Base-by-base conservation (phyloP, 2,113 vertebrate genomes). In the Candoia aspera region DNA sequence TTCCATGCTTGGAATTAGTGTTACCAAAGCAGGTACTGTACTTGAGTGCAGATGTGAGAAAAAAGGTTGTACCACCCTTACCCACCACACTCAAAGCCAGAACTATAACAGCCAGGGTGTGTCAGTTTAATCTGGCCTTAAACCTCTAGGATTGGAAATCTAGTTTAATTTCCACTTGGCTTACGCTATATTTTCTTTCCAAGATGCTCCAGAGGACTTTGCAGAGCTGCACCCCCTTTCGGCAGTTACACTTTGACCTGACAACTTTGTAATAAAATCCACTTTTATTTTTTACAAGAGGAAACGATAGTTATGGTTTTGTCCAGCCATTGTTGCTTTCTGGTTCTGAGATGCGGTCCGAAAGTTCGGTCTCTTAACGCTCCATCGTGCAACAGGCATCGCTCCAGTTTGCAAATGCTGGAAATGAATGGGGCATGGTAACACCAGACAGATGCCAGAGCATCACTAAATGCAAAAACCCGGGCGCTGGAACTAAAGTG, bases 201-300 rank as follows among this genome's bases (percentile, higher is more conserved):
- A 42, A 55, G 10, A 11, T 54, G 46, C 89, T 87, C 0, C 24
- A 0, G 60, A 79, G 84, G n/a, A 93, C 42, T 68, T 90, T 17
- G 62, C 87, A 60, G 23, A 59, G 90, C 90, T 86, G 19, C 54
- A 26, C 93, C 64, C 94, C 60, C 42, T 93, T 55, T 84, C 90
- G 86, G 8, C 87, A 86, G 83, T 84, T 54, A 89, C 0, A 17
- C 85, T 55, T 57, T 26, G 26, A 8, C 26, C 5, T 11, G 11
- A 62, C 2, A 55, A 46, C 11, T n/a, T 58, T 13, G 9, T 46
- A 8, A 86, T 17, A 21, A 68, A 83, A 1, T 53, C 42, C 37
- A 33, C 11, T 0, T 53, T 46, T 73, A 33, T 73, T 73, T 73
- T 73, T 73, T n/a, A 33, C n/a, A 33, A 73, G 33, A 33, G 64